These are phyloP conservation scores for Colinus virginianus DNA, from an alignment of 2,113 vertebrate species.

Conservation along the genomic window DNA sequence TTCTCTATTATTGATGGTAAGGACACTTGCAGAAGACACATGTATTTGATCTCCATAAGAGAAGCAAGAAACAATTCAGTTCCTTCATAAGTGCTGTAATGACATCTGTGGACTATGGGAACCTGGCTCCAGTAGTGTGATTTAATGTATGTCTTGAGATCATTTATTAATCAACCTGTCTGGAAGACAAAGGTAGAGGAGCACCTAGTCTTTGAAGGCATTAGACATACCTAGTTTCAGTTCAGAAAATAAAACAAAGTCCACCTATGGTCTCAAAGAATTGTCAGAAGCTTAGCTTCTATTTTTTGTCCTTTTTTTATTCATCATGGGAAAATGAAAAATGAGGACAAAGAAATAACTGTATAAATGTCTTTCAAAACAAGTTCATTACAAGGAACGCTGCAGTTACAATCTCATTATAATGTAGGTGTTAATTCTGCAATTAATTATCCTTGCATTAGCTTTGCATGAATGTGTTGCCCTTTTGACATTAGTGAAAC, in stretches of 20 bases:
- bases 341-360: neutral
- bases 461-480: neutral
- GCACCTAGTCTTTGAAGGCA: neutral
- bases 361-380: neutral
- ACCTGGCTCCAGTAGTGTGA: rapidly evolving
- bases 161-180: neutral
- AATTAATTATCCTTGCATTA: neutral
- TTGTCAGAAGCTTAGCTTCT: neutral
- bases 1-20: neutral
- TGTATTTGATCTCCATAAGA: neutral
- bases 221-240: neutral
- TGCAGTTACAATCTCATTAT: neutral
- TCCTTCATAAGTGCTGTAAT: neutral
- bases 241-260: neutral
- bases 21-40: neutral
- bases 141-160: neutral
- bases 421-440: neutral
- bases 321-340: neutral
- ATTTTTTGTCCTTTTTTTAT: neutral
- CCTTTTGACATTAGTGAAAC: neutral
- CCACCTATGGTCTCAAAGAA: neutral
- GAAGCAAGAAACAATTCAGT: neutral
- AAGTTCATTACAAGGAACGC: neutral
- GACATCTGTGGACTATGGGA: neutral
- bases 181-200: neutral